These are phyloP conservation scores for Hyles lineata DNA, from an alignment of 2,888 invertebrate species.

Conservation along the genomic window DNA sequence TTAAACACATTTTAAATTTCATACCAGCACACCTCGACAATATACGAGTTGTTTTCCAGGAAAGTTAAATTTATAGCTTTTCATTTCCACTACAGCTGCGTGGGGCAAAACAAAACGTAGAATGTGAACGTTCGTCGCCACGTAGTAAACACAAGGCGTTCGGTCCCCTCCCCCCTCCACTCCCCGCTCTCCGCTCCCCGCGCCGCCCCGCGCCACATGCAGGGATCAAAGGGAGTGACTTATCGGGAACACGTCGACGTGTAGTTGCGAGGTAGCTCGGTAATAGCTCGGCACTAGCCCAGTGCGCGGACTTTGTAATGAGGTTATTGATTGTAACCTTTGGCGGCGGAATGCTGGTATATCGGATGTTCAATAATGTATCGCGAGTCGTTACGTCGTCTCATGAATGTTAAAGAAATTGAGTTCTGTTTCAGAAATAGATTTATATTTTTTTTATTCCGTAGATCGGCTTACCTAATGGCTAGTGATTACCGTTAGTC, in stretches of 20 bases:
- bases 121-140: neutral
- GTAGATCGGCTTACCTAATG: no score
- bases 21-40: no score
- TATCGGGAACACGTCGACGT: constrained; percentile 11
- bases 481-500: no score
- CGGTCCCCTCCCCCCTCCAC: neutral
- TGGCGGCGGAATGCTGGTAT: neutral
- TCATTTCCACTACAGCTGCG: no score
- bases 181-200: neutral
- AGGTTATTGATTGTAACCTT: constrained; percentile 1
- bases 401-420: no score
- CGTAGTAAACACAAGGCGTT: constrained; percentile 6
- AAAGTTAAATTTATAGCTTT: no score
- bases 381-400: no score
- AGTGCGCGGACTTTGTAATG: neutral
- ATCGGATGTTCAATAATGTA: neutral
- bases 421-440: no score
- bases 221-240: constrained; percentile 16
- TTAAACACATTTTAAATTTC: no score
- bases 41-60: no score
- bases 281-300: neutral
- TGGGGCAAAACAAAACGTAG: no score
- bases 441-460: no score
- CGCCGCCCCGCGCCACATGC: neutral
- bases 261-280: neutral